phyloP scores from a whole-genome alignment of 2,888 invertebrate genomes.

The Amblyjoppa proteus region DNA sequence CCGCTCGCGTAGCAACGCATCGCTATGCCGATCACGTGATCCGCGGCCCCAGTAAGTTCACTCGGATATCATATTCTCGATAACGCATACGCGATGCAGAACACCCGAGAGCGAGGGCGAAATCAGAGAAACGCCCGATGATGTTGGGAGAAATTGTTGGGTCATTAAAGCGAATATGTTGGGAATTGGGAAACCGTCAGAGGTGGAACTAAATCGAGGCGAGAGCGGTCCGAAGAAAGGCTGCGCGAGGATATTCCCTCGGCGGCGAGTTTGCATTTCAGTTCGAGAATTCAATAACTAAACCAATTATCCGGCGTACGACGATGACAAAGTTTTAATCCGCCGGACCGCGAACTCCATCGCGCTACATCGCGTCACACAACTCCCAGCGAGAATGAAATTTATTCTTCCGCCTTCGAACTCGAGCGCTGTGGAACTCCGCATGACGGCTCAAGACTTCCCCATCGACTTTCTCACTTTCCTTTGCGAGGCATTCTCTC shows the following conservation, averaged over 20 bases:
- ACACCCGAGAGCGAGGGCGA: not conserved
- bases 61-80: not conserved
- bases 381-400: conserved; percentile 60
- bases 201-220: conserved; percentile 43
- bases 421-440: conserved; percentile 15
- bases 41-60: not conserved
- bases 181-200: conserved; percentile 51
- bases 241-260: conserved; percentile 67
- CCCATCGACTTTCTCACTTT: conserved; percentile 36
- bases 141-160: not conserved
- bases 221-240: conserved; percentile 42
- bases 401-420: conserved; percentile 72
- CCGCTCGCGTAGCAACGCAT: not conserved
- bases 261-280: conserved; percentile 74
- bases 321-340: conserved; percentile 81
- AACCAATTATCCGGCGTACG: conserved; percentile 79
- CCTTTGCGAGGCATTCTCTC: conserved; percentile 14
- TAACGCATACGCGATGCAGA: not conserved
- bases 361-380: conserved; percentile 46
- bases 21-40: not conserved
- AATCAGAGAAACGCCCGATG: not conserved
- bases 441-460: conserved; percentile 10
- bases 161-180: conserved; percentile 38
- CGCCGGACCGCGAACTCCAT: conserved; percentile 62
- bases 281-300: conserved; percentile 80